Conservation (phyloP, 2,797 vertebrate species). For the Chloroceryle amazona region DNA sequence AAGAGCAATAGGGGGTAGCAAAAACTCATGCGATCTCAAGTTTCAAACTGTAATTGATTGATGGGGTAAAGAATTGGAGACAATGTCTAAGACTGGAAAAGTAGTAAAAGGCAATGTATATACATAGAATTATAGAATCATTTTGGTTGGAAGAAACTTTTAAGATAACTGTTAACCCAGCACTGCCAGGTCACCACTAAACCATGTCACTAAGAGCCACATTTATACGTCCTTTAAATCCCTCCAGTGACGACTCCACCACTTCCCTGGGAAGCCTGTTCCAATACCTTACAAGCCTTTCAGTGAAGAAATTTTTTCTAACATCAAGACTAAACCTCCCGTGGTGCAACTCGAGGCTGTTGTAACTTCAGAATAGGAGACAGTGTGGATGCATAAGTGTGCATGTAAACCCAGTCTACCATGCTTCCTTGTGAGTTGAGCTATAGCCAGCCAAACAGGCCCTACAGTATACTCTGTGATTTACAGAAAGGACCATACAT, state of each 20-base stretch:
- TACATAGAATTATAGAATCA: neutral
- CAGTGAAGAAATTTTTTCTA: neutral
- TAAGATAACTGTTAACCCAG: neutral
- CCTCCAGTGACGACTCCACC: neutral
- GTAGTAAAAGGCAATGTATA: neutral
- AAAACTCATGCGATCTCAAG: conserved; percentile 26
- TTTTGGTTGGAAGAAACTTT: neutral
- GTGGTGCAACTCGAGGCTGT: neutral
- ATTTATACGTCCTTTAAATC: neutral
- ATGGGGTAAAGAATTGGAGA: neutral
- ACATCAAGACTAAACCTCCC: neutral
- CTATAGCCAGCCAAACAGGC: neutral
- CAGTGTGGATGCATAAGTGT: neutral
- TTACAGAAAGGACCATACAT: neutral
- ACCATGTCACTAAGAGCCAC: neutral
- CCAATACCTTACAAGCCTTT: neutral
- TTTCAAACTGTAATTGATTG: conserved; percentile 22
- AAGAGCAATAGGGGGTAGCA: neutral
- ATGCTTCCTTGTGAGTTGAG: neutral
- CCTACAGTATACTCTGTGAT: neutral
- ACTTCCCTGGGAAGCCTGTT: neutral
- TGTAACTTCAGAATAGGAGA: neutral
- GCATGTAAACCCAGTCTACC: neutral
- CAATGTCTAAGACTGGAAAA: neutral
- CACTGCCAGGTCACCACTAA: neutral